Percentiles rank a stretch among this genome's conserved stretches.
These are phyloP conservation scores for Thera obeliscata DNA, from an alignment of 2,888 invertebrate genomes.

Conservation along the genomic window DNA sequence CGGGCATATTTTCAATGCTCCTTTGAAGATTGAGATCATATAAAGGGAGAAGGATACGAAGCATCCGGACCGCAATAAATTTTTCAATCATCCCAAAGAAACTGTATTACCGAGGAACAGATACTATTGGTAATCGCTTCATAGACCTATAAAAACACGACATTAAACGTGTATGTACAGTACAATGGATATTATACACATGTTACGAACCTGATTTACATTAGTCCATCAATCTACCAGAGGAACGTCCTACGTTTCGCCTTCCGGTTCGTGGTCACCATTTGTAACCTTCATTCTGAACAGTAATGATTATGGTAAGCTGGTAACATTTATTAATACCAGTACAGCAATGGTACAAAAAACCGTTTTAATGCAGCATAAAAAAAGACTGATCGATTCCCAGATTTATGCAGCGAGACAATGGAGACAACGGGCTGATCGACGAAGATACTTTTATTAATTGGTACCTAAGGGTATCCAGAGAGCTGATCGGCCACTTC, in stretches of 20 bases:
- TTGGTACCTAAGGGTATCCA: conserved; percentile 70
- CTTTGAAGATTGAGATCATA: conserved; percentile 43
- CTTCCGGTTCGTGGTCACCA: too few species aligned
- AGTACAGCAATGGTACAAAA: too few species aligned
- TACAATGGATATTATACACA: not conserved
- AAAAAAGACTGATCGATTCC: conserved; percentile 24
- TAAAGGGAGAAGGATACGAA: conserved; percentile 43
- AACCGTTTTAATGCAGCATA: conserved; percentile 11
- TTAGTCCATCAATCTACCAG: too few species aligned
- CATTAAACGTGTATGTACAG: not conserved
- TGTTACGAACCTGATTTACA: too few species aligned
- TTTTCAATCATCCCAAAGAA: conserved; percentile 51
- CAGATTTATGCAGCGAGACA: conserved; percentile 50
- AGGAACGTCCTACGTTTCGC: too few species aligned
- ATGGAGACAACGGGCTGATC: conserved; percentile 58
- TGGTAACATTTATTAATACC: too few species aligned
- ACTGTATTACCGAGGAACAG: conserved; percentile 33
- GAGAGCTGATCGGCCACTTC: conserved; percentile 76
- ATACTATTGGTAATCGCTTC: conserved; percentile 7
- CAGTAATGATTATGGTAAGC: too few species aligned
- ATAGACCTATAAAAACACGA: not conserved
- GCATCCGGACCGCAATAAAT: conserved; percentile 50
- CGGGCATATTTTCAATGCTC: conserved; percentile 33
- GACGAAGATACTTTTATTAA: conserved; percentile 69
- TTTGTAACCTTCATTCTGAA: too few species aligned